phyloP scores from a whole-genome alignment of 1,140 invertebrate genomes.

The Phymastichus coffea region DNA sequence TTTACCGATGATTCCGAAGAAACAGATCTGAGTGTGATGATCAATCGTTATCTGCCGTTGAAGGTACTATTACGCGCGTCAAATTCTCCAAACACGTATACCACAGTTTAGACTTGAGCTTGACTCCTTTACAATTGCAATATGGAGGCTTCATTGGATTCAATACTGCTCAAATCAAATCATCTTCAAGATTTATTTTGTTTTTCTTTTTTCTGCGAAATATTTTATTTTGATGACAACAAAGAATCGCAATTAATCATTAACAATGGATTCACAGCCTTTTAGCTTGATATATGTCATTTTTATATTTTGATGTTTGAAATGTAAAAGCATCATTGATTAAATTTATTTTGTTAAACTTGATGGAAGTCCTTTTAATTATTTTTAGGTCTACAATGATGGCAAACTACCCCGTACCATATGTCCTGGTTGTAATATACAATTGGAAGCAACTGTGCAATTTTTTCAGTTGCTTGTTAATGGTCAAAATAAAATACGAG shows the following conservation, averaged over 20 bases:
- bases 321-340: too few species aligned
- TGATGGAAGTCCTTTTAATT: too few species aligned
- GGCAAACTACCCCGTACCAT: slow-evolving; percentile 68
- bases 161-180: slow-evolving; percentile 52
- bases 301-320: too few species aligned
- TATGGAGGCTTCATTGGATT: slow-evolving; percentile 47
- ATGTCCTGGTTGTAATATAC: slow-evolving; percentile 73
- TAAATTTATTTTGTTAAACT: too few species aligned
- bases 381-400: slow-evolving; percentile 68
- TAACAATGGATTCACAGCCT: not conserved
- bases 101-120: slow-evolving; percentile 57
- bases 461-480: slow-evolving; percentile 70
- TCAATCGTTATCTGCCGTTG: slow-evolving; percentile 71
- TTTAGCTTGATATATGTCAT: too few species aligned
- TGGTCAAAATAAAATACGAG: slow-evolving; percentile 64
- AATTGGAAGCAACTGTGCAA: slow-evolving; percentile 69
- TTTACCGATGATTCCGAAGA: slow-evolving; percentile 61
- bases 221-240: too few species aligned
- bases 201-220: too few species aligned
- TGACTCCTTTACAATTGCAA: slow-evolving; percentile 57
- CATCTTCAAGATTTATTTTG: too few species aligned
- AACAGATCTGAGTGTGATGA: slow-evolving; percentile 62
- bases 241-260: not conserved
- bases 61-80: slow-evolving; percentile 62
- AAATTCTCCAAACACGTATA: not conserved